Conservation (phyloP, 2,888 invertebrate genomes). For the Listrodromus nycthemerus region DNA sequence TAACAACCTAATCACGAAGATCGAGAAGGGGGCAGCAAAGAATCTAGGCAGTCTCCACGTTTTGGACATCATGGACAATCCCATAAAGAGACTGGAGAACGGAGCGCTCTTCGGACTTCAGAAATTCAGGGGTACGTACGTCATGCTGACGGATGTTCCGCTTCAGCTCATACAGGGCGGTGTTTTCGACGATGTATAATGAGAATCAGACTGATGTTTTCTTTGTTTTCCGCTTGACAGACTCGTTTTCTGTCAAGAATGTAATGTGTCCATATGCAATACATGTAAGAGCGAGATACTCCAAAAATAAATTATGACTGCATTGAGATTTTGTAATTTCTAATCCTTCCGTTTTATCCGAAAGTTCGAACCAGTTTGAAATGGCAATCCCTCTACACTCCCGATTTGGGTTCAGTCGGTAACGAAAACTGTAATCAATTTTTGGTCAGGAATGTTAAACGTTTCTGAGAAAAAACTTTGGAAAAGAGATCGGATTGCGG, state of each 20-base stretch:
- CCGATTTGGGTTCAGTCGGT: too few species aligned
- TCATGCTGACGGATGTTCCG: slow-evolving; percentile 33
- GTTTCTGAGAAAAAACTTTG: too few species aligned
- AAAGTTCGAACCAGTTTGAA: too few species aligned
- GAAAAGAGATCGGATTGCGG: too few species aligned
- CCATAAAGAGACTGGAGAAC: slow-evolving; percentile 79
- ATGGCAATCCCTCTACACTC: too few species aligned
- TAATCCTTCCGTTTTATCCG: too few species aligned
- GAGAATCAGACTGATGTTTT: background rate
- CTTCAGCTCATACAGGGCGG: slow-evolving; percentile 64
- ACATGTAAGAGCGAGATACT: background rate
- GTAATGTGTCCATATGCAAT: background rate
- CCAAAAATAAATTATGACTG: background rate
- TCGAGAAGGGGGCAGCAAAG: slow-evolving; percentile 47
- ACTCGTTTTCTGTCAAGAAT: too few species aligned
- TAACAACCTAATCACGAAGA: slow-evolving; percentile 37
- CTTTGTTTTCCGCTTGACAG: background rate
- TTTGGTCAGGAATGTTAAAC: too few species aligned
- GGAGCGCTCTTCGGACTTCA: slow-evolving; percentile 75
- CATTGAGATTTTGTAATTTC: background rate
- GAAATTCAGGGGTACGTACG: slow-evolving; percentile 47
- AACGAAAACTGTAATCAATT: too few species aligned
- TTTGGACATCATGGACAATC: slow-evolving; percentile 78
- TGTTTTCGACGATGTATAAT: slow-evolving; percentile 58
- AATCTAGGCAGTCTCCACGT: slow-evolving; percentile 42